Percentiles rank a stretch among this genome's conserved stretches.
These are phyloP conservation scores for Nerophis lumbriciformis DNA, from an alignment of 2,113 vertebrate genomes.

Conservation along the genomic window DNA sequence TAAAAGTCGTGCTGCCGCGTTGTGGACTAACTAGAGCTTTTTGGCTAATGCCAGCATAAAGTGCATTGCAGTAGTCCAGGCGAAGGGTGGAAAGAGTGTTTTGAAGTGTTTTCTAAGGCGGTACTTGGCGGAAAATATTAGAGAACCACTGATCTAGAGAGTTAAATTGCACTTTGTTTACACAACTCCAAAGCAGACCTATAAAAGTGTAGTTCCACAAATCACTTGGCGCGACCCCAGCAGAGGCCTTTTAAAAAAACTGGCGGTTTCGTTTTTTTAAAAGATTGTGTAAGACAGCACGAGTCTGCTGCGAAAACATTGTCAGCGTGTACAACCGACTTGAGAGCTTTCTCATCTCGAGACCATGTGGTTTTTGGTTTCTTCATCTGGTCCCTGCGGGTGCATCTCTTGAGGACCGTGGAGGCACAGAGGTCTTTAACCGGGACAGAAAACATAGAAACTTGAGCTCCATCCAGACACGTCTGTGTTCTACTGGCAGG, in stretches of 20 bases:
- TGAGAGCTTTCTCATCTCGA: neutral
- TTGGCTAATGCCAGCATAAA: too few relatives aligned
- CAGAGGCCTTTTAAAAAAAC: neutral
- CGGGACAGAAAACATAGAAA: constrained; percentile 10
- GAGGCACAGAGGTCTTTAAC: neutral
- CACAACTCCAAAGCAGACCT: too few relatives aligned
- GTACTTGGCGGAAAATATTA: too few relatives aligned
- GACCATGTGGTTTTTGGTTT: constrained; percentile 31
- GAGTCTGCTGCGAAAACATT: neutral
- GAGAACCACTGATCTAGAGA: too few relatives aligned
- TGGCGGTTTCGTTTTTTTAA: neutral
- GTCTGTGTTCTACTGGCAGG: neutral
- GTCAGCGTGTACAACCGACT: neutral
- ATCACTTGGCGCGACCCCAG: neutral
- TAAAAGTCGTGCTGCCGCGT: too few relatives aligned
- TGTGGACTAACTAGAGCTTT: too few relatives aligned
- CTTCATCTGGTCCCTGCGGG: neutral
- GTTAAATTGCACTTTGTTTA: too few relatives aligned
- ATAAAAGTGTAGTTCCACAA: too few relatives aligned
- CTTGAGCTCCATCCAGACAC: neutral
- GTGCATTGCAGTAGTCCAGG: too few relatives aligned
- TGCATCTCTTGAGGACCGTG: neutral
- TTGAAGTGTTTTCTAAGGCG: too few relatives aligned
- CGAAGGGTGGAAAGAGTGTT: too few relatives aligned
- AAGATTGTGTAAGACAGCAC: neutral